Conservation (phyloP, 2,888 invertebrate genomes). For the Agonopterix alstromeriana region DNA sequence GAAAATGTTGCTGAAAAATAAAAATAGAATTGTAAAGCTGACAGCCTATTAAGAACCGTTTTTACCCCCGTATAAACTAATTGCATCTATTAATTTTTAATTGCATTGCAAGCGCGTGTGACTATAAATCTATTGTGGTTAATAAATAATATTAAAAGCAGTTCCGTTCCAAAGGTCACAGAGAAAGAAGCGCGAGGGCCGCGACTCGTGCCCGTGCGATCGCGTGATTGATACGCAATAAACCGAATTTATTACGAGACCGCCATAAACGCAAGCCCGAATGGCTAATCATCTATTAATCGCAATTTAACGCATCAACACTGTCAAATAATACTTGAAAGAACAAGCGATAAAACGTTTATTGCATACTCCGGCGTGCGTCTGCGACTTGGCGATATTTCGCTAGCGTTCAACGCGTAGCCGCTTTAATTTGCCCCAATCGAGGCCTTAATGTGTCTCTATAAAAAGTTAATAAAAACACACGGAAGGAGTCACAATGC, state of each 20-base stretch:
- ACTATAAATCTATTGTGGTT: neutral
- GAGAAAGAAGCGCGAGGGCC: neutral
- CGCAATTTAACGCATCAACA: conserved; percentile 67
- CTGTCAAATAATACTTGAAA: conserved; percentile 67
- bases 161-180: conserved; percentile 1
- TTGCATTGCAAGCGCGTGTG: too few relatives aligned
- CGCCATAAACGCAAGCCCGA: conserved; percentile 56
- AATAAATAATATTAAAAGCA: conserved; percentile 1
- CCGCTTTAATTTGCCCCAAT: conserved; percentile 5
- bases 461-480: conserved; percentile 24
- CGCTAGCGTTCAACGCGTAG: neutral
- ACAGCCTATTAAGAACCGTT: too few relatives aligned
- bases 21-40: too few relatives aligned
- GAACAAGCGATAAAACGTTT: conserved; percentile 58
- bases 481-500: conserved; percentile 51
- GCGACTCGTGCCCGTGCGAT: conserved; percentile 1
- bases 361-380: conserved; percentile 26
- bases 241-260: conserved; percentile 63
- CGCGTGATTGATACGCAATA: conserved; percentile 64
- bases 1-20: too few relatives aligned
- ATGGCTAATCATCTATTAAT: conserved; percentile 69
- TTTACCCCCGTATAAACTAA: too few relatives aligned
- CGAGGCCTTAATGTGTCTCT: conserved; percentile 6
- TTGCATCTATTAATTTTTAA: too few relatives aligned
- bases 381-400: conserved; percentile 2